Evolutionary conservation across 2,888 invertebrate genomes (phyloP), one percentile per base, ranked within the genome.

Genomic region (Cenopis cana): DNA sequence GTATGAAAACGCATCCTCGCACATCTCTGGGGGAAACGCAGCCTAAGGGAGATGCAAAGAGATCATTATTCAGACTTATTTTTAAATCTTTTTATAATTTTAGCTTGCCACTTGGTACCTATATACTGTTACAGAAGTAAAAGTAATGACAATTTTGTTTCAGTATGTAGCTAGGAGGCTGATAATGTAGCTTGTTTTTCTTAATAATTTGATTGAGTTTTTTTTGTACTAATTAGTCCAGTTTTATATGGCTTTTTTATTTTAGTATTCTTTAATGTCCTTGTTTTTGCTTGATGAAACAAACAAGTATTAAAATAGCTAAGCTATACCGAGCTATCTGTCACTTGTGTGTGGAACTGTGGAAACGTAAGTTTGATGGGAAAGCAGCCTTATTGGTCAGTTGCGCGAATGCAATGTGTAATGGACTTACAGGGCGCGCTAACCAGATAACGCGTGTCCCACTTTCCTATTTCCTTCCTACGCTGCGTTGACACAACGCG

Each of bases 401-500:
- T 50, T 29, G 14, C 17, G 11, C n/a, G 17, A n/a, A 46, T 29
- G 49, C 24, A 41, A n/a, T 55, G 55, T 55, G 41, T 60, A 60
- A 49, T 46, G 46, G 54, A 55, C 54, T 62, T 57, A 70, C 74
- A 73, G 57, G 64, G 71, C 59, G 72, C 68, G 72, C 73, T 73
- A 73, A 75, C 60, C 55, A 73, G 74, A 73, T 73, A 73, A 75
- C 72, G 72, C 67, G 46, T 65, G 74, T 55, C 67, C 73, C 55
- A 75, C 74, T 75, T 74, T 56, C 71, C 69, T 52, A 61, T 55
- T 74, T 74, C 73, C 74, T 74, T 71, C 74, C 73, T 64, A 14
- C 56, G 69, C 60, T 17, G 61, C 49, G 61, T 61, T 61, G 61
- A 33, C 61, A 61, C 33, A 61, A 41, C 36, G 20, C 14, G 33